phyloP scores from a whole-genome alignment of 1,140 invertebrate genomes.

The Leptonema lineaticorne region DNA sequence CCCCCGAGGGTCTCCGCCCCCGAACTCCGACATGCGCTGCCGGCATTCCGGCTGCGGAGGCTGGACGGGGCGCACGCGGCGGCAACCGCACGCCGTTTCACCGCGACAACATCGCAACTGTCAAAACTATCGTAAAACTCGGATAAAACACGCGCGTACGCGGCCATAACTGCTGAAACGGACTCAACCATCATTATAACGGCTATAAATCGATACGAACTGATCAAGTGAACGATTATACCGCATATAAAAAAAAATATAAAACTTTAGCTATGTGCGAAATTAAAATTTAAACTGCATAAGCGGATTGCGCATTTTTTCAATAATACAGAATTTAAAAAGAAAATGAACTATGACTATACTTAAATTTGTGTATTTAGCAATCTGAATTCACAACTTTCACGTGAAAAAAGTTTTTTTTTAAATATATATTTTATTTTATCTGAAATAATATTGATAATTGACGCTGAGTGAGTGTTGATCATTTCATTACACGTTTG shows the following conservation, averaged over 20 bases:
- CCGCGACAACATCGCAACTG: background rate
- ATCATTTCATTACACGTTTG: no score
- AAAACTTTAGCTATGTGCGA: no score
- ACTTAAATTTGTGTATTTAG: background rate
- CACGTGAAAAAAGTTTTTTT: no score
- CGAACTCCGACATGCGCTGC: background rate
- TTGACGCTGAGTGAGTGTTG: no score
- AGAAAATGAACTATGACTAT: background rate
- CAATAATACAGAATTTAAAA: background rate
- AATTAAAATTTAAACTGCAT: no score
- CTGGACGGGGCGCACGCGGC: background rate
- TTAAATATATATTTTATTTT: no score
- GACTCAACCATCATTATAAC: no score
- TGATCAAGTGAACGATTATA: background rate
- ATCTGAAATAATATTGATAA: no score
- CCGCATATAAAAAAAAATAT: background rate
- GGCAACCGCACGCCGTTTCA: background rate
- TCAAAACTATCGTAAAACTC: slow-evolving; percentile 6
- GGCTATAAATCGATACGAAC: no score
- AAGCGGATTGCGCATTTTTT: background rate
- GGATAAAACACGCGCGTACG: background rate
- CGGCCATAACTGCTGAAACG: no score
- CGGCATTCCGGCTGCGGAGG: slow-evolving; percentile 22
- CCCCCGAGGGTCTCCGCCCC: background rate
- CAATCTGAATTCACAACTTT: no score